Evolutionary conservation across 2,888 invertebrate species (phyloP).

Genomic region (Eudasyphora cyanicolor): DNA sequence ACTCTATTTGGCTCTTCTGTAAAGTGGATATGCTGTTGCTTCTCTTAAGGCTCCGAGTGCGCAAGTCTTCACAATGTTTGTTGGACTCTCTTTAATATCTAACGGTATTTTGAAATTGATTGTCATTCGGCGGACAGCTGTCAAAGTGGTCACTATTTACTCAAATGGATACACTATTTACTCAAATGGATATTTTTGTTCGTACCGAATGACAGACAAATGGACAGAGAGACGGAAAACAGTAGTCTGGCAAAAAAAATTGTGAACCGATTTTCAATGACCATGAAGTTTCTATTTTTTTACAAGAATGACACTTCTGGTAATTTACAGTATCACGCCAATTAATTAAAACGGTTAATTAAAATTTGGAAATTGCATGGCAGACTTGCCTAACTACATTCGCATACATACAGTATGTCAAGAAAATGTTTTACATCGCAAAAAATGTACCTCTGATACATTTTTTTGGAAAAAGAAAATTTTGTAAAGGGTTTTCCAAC

Average conservation of each 20-base stretch:
- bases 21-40: constrained; percentile 51
- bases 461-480: no score
- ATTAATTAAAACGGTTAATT: no score
- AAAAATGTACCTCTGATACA: no score
- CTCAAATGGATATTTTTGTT: not conserved
- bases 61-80: constrained; percentile 51
- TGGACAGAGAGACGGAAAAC: no score
- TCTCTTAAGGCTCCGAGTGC: not conserved
- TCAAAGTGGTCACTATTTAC: not conserved
- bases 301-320: no score
- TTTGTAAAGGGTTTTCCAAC: no score
- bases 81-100: constrained; percentile 42
- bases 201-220: not conserved
- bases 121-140: constrained; percentile 29
- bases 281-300: no score
- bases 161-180: not conserved
- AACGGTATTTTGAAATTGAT: constrained; percentile 52
- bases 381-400: no score
- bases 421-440: no score
- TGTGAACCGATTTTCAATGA: not conserved
- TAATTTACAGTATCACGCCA: no score
- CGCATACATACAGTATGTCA: no score
- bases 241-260: not conserved
- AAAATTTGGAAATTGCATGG: no score
- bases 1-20: not conserved